Evolutionary conservation across 2,888 invertebrate genomes (phyloP).

Genomic region (Eupithecia dodoneata): DNA sequence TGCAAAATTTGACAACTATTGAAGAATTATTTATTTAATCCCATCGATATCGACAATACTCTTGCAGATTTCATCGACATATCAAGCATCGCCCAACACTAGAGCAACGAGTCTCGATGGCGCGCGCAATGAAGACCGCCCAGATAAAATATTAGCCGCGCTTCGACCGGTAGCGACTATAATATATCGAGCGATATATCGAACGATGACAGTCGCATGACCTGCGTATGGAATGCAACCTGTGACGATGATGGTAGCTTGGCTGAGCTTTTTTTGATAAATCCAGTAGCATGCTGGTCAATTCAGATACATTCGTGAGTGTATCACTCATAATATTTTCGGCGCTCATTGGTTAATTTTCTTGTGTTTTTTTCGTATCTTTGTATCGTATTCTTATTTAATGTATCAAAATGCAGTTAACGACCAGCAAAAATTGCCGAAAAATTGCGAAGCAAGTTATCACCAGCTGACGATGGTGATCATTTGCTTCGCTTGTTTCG

Average conservation of each 20-base stretch:
- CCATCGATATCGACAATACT: slow-evolving; percentile 14
- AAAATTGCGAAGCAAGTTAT: too few relatives aligned
- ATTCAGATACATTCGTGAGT: not conserved
- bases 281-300: not conserved
- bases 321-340: too few relatives aligned
- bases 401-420: too few relatives aligned
- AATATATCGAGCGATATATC: slow-evolving; percentile 72
- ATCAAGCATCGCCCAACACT: slow-evolving; percentile 47
- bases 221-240: slow-evolving; percentile 54
- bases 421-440: too few relatives aligned
- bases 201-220: slow-evolving; percentile 72
- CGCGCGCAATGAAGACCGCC: slow-evolving; percentile 79
- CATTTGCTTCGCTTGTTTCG: too few relatives aligned
- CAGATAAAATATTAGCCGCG: slow-evolving; percentile 80
- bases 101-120: slow-evolving; percentile 61
- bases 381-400: too few relatives aligned
- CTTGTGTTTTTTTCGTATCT: too few relatives aligned
- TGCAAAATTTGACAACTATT: not conserved
- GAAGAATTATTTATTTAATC: not conserved
- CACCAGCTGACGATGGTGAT: too few relatives aligned
- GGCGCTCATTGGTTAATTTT: too few relatives aligned
- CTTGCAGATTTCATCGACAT: not conserved
- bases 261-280: not conserved
- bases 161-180: slow-evolving; percentile 72
- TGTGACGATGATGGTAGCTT: slow-evolving; percentile 4